These are phyloP conservation scores for Merops nubicus DNA, from an alignment of 2,113 vertebrate genomes.

Conservation along the genomic window DNA sequence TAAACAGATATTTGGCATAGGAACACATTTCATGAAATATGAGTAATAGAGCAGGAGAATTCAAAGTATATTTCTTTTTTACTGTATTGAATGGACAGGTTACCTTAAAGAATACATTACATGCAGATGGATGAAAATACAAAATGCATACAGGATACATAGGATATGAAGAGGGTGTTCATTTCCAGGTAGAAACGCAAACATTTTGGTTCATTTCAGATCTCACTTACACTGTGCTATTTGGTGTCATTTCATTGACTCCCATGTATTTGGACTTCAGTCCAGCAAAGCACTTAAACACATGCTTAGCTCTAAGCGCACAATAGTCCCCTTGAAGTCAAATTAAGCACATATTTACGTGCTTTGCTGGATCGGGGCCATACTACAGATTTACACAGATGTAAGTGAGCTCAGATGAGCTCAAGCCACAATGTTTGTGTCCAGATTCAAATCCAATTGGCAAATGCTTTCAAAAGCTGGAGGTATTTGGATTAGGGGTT, in stretches of 20 bases:
- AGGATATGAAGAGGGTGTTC: background rate
- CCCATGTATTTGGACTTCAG: slow-evolving; percentile 49
- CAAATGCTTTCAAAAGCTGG: slow-evolving; percentile 63
- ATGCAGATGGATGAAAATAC: slow-evolving; percentile 20
- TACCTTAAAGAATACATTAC: slow-evolving; percentile 22
- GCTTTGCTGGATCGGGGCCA: slow-evolving; percentile 59
- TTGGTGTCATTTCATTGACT: slow-evolving; percentile 63
- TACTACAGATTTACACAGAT: slow-evolving; percentile 72
- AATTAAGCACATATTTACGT: slow-evolving; percentile 72
- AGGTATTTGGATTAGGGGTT: slow-evolving; percentile 72
- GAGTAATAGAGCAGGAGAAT: slow-evolving; percentile 63
- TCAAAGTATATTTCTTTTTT: slow-evolving; percentile 63
- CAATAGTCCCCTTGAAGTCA: slow-evolving; percentile 72
- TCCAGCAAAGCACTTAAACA: slow-evolving; percentile 72
- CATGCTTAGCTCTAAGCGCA: slow-evolving; percentile 59
- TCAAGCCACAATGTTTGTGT: slow-evolving; percentile 71
- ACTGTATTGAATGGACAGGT: slow-evolving; percentile 51
- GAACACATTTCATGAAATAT: slow-evolving; percentile 54
- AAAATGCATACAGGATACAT: background rate
- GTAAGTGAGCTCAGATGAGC: slow-evolving; percentile 73
- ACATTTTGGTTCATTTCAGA: slow-evolving; percentile 68
- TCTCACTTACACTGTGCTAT: slow-evolving; percentile 46
- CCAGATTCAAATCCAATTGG: slow-evolving; percentile 72
- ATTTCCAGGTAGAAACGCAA: slow-evolving; percentile 59
- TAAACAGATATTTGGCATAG: slow-evolving; percentile 66